phyloP scores from a whole-genome alignment of 2,797 vertebrate species.

The Allobates femoralis region DNA sequence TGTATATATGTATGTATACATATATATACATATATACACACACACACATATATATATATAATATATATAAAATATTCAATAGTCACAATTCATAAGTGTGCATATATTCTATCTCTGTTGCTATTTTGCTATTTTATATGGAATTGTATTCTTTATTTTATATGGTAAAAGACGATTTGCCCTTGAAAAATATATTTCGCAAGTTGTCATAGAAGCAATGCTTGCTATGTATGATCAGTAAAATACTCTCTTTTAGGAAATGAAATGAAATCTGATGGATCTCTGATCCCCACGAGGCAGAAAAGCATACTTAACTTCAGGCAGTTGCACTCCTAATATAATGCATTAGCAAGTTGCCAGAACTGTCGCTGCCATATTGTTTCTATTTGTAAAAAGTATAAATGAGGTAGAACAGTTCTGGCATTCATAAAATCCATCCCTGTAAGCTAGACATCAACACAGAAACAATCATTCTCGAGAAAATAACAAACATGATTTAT shows the following conservation, averaged over 20 bases:
- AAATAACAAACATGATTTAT: constrained; percentile 53
- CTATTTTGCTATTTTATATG: constrained; percentile 61
- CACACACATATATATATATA: too few species aligned
- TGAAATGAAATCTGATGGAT: constrained; percentile 71
- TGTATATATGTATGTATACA: too few species aligned
- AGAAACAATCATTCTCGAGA: constrained; percentile 62
- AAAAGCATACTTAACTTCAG: constrained; percentile 68
- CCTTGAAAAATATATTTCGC: constrained; percentile 65
- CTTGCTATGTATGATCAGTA: constrained; percentile 66
- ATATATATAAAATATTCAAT: too few species aligned
- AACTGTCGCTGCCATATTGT: constrained; percentile 65
- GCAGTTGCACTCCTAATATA: constrained; percentile 64
- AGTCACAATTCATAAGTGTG: too few species aligned
- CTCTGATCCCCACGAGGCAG: constrained; percentile 62
- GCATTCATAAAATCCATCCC: constrained; percentile 55
- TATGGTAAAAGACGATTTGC: constrained; percentile 59
- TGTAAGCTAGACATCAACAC: constrained; percentile 35
- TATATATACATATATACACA: too few species aligned
- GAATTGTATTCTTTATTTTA: constrained; percentile 62
- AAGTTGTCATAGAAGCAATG: constrained; percentile 69
- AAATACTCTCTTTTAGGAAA: constrained; percentile 69
- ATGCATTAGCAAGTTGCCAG: constrained; percentile 69
- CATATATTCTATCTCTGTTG: constrained; percentile 20
- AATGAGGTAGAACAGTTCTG: constrained; percentile 64
- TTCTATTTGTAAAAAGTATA: constrained; percentile 68